Base-by-base conservation (phyloP, 2,797 vertebrate genomes). In the Siniperca scherzeri region DNA sequence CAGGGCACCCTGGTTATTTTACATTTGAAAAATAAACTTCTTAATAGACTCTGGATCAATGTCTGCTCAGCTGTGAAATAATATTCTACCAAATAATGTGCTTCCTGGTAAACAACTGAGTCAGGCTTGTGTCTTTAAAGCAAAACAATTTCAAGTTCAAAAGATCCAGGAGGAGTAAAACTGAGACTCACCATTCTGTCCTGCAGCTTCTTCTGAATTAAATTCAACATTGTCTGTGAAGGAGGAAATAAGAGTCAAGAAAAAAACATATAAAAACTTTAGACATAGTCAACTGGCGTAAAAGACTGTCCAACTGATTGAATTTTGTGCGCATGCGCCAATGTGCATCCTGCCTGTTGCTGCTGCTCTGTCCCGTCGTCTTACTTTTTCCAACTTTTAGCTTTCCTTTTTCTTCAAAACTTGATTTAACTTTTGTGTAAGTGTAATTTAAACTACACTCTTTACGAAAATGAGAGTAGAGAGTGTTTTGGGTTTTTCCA, bases 131-230 rank as follows among this genome's bases (percentile, higher is more conserved):
- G 30, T 53, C 65, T 42, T 27, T 40, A 44, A 52, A 59, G 10
- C 10, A 68, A n/a, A 22, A 9, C 7, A 11, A 59, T 13, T 6
- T n/a, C 0, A 22, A 44, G 13, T 17, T 62, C 3, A 59, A 75
- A 72, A 50, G 12, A 61, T 10, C 2, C 14, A 44, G 13, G 13
- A 72, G 16, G 13, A 40, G 4, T 27, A 44, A 61, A 77, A 64
- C 13, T 25, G 0, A 62, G 13, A 96, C 98, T 97, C 92, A 99
- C 98, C 93, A 92, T 97, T 95, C 96, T 96, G 92, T 99, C 98
- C 81, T 96, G 96, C 42, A 99, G 68, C 89, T 99, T 99, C 95
- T 99, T 99, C 95, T 99, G 98, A 84, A 99, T 99, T 89, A 99
- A 88, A 92, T 98, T 99, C 79, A 99, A 88, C 98, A 99, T 99